These are phyloP conservation scores for Chrysogorgia sp. DNA, from an alignment of 92 coral and sea anemone species.

Conservation along the genomic window DNA sequence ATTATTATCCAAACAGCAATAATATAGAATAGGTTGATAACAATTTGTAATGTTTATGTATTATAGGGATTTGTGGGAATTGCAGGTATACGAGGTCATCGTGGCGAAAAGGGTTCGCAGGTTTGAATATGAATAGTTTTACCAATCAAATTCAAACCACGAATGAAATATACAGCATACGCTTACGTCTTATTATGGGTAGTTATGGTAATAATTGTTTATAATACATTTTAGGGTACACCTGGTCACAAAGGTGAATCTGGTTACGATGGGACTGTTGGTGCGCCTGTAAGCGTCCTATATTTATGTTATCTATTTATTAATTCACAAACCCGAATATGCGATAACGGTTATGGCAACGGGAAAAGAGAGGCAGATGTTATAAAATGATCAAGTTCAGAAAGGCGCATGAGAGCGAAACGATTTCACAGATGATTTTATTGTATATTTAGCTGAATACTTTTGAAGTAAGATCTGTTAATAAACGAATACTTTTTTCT, in stretches of 20 bases:
- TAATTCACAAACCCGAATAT: background rate
- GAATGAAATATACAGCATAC: background rate
- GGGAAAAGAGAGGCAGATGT: no score
- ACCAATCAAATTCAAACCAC: background rate
- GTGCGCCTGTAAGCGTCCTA: slow-evolving; percentile 23
- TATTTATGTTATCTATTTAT: background rate
- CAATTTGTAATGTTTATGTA: no score
- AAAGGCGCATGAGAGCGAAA: no score
- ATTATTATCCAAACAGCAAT: no score
- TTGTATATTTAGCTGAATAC: background rate
- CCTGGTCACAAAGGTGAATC: slow-evolving; percentile 13
- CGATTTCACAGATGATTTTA: no score
- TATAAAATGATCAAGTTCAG: no score
- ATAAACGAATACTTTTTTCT: background rate
- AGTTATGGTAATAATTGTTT: background rate
- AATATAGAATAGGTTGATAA: no score
- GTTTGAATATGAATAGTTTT: slow-evolving; percentile 1
- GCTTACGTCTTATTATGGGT: background rate
- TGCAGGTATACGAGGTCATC: slow-evolving; percentile 16
- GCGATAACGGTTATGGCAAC: no score
- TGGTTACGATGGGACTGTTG: slow-evolving; percentile 12
- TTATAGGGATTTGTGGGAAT: slow-evolving; percentile 7
- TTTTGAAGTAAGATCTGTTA: background rate
- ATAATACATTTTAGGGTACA: slow-evolving; percentile 6
- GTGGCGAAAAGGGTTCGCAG: slow-evolving; percentile 20